phyloP scores from a whole-genome alignment of 2,888 invertebrate genomes.

The Drosophila longiperda region DNA sequence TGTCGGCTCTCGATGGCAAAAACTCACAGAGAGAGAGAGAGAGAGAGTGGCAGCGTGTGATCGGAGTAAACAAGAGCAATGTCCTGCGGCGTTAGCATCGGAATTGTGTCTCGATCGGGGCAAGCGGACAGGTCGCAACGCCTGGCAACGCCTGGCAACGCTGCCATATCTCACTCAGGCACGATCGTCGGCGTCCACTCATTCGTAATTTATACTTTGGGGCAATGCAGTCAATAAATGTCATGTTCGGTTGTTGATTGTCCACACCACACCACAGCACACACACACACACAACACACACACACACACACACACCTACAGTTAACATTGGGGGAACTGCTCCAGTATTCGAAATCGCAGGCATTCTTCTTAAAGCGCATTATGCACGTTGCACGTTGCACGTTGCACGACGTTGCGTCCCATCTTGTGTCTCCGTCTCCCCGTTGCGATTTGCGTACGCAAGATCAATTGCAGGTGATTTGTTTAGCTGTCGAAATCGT shows the following conservation, averaged over 20 bases:
- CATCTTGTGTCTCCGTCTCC: conserved; percentile 13
- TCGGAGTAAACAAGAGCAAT: conserved; percentile 70
- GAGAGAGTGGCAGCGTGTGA: conserved; percentile 1
- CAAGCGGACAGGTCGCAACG: conserved; percentile 1
- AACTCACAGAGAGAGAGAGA: not conserved
- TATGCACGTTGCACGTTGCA: conserved; percentile 39
- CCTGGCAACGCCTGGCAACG: not conserved
- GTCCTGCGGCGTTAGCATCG: conserved; percentile 69
- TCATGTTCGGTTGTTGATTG: conserved; percentile 81
- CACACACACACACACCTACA: not conserved
- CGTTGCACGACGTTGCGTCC: conserved; percentile 35
- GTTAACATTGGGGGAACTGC: conserved; percentile 43
- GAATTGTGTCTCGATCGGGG: conserved; percentile 30
- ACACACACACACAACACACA: conserved; percentile 2
- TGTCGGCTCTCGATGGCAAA: conserved; percentile 30
- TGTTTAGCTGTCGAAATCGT: conserved; percentile 85
- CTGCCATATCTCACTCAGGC: conserved; percentile 64
- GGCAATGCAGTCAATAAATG: conserved; percentile 83
- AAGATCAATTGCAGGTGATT: conserved; percentile 85
- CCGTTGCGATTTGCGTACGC: conserved; percentile 72
- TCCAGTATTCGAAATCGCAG: conserved; percentile 80
- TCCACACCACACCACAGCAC: conserved; percentile 65
- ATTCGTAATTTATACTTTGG: conserved; percentile 77
- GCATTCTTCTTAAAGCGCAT: conserved; percentile 76
- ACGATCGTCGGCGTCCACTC: conserved; percentile 63